These are phyloP conservation scores for Diadegma fenestrale DNA, from an alignment of 2,888 invertebrate genomes.

Conservation along the genomic window DNA sequence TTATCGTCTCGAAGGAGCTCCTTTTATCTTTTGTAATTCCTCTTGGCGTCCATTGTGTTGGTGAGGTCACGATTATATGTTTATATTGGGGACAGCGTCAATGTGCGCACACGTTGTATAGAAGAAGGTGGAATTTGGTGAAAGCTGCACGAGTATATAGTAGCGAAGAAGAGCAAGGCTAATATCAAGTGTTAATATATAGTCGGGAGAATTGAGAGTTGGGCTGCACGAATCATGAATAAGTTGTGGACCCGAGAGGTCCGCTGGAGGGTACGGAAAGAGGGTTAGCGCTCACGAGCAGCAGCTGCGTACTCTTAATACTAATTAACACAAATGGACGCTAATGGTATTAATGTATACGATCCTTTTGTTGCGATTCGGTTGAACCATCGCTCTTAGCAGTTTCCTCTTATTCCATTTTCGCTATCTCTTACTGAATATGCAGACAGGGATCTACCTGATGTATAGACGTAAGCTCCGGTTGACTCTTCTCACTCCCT, in stretches of 20 bases:
- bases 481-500: background rate
- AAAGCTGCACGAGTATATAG: conserved; percentile 3
- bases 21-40: conserved; percentile 12
- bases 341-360: conserved; percentile 70
- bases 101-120: background rate
- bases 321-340: conserved; percentile 70
- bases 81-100: background rate
- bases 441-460: conserved; percentile 43
- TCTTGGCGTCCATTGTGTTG: background rate
- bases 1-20: conserved; percentile 1
- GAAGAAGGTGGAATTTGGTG: conserved; percentile 1
- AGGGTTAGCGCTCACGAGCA: conserved; percentile 48
- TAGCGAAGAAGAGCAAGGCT: background rate
- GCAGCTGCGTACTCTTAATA: conserved; percentile 64
- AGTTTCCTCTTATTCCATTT: conserved; percentile 9
- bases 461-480: conserved; percentile 9
- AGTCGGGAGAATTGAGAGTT: background rate
- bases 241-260: conserved; percentile 23
- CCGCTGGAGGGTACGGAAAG: conserved; percentile 3
- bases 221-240: conserved; percentile 49
- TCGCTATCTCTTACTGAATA: conserved; percentile 15
- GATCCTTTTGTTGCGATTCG: conserved; percentile 63
- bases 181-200: conserved; percentile 21
- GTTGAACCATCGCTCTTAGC: conserved; percentile 10
- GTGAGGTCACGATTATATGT: conserved; percentile 30